Evolutionary conservation across 2,888 invertebrate species (phyloP), one percentile per base, ranked within the genome.

Genomic region (Lottia scabra): DNA sequence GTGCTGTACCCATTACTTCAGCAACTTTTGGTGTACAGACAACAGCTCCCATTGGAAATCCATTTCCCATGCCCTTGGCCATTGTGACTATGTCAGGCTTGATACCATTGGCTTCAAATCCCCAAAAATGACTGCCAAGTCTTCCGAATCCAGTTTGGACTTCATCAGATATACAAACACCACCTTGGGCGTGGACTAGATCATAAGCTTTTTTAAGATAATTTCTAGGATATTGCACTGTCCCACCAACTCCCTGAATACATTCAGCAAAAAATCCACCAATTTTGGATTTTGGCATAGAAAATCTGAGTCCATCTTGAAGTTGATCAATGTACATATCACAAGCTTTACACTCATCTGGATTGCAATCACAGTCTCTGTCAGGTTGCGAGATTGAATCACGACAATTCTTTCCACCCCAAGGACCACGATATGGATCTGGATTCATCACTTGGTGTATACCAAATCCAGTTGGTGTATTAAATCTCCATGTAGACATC

Each of bases 111-210:
- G 92, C 91, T 90, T 98, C 92, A 87, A 98, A 99, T n/a, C 97
- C 97, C 99, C 99, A 99, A 90, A 94, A 99, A 84, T 95, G 92
- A 67, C 95, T 95, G 0, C 99, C 99, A 0, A 96, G 95, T 74
- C 99, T 92, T 0, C 97, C 99, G 87, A 99, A 98, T 2, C 99
- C 99, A 0, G 97, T 96, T 91, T 99, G 99, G 0, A 98, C 95
- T 92, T 99, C 99, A 90, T 99, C 99, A 5, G 96, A 92, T 72
- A 99, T 93, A 84, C 94, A 96, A 1, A 99, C 81, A 5, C 98
- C 99, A 0, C 97, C 98, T 83, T 94, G 92, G 65, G 93, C 91
- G 78, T 94, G 93, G 0, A 98, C 93, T 64, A 94, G 88, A 30
- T 95, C 93, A 78, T 94, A 94, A 0, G 96, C 96, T 83, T 93